Conservation (phyloP, 1,140 invertebrate species). For the Apis florea region DNA sequence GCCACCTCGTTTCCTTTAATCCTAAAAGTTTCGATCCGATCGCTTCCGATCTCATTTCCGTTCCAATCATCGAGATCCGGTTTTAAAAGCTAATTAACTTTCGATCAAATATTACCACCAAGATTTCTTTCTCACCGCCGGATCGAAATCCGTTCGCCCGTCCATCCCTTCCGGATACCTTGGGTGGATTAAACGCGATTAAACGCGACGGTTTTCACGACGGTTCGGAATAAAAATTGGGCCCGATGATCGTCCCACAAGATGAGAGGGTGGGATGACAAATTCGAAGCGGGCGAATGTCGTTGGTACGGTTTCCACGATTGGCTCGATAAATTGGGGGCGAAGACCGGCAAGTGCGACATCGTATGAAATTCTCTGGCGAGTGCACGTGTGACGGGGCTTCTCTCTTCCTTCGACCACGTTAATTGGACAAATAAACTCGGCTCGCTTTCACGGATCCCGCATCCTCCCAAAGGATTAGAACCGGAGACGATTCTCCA, state of each 20-base stretch:
- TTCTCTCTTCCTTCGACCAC: constrained; percentile 11
- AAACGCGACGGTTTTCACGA: background rate
- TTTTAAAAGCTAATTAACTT: constrained; percentile 18
- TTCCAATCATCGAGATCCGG: background rate
- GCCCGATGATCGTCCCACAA: background rate
- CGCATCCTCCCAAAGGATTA: background rate
- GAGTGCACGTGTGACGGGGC: constrained; percentile 12
- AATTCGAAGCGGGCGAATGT: constrained; percentile 11
- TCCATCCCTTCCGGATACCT: background rate
- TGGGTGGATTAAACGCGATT: background rate
- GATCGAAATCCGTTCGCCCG: background rate
- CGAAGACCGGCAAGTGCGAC: constrained; percentile 33
- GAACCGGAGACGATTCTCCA: background rate
- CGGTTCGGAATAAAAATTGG: background rate
- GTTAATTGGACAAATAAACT: constrained; percentile 53
- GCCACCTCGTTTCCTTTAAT: background rate
- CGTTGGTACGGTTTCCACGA: constrained; percentile 30
- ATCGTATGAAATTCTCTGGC: constrained; percentile 22
- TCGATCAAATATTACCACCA: background rate
- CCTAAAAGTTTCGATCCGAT: background rate
- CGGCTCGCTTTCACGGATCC: background rate
- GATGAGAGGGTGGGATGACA: no score
- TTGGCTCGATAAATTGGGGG: background rate
- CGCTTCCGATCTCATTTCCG: background rate
- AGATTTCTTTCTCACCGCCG: background rate